Evolutionary conservation across 2,113 vertebrate genomes (phyloP), one percentile per base, ranked within the genome.

Genomic region (Acanthochromis polyacanthus): DNA sequence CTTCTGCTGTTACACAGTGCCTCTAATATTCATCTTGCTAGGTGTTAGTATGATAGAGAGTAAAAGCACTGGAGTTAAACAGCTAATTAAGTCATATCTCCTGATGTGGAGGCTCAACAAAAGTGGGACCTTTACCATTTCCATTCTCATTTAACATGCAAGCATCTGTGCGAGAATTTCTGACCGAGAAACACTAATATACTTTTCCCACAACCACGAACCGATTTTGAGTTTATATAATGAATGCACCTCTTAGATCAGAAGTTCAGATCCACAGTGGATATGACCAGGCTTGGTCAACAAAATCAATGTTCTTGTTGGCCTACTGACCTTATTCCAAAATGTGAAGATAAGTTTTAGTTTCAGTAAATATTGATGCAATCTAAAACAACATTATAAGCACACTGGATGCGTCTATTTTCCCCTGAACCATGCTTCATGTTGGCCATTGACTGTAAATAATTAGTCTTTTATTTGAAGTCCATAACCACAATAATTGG

Each of bases 21-120:
- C 71, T 81, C 4, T 55, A 46, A 62, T 58, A 75, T 77, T 50
- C 17, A 68, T 78, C 10, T 20, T 51, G 55, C 48, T 10, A 60
- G 25, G 22, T 65, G 43, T 46, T 32, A 45, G 36, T 36, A 5
- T 65, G 50, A 77, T 61, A 73, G 23, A 10, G 20, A 51, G 28
- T 28, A 19, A 69, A 58, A 46, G 5, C 53, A 38, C 12, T 16
- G 40, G 9, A 15, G 51, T 65, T 58, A 32, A 70, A 61, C 40
- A 61, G 53, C 45, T 56, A 62, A 72, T 71, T 45, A 72, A 67
- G 72, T 71, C 46, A 64, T 28, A 28, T 25, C 30, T 43, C 46
- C 38, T 74, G 23, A 52, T 50, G 58, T 78, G 17, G 36, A 52
- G 61, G 66, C 30, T 15, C 20, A 81, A 66, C 0, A 72, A 30